Evolutionary conservation across 2,888 invertebrate species (phyloP), one percentile per base, ranked within the genome.

Genomic region (Dusona sp.): DNA sequence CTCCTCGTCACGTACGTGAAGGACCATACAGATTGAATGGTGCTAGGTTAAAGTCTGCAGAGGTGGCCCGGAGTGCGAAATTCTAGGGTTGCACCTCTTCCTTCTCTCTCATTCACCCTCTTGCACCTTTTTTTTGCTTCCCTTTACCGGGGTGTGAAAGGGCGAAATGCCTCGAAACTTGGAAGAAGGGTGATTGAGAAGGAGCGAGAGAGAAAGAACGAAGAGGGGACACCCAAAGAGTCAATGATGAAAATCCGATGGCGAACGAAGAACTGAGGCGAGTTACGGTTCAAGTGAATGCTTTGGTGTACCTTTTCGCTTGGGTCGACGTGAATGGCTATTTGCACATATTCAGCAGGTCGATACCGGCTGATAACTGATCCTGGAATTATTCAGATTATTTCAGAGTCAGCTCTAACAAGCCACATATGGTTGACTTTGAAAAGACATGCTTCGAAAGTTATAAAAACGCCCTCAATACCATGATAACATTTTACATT

Each of bases 91-190:
- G 22, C 9, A 1, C 51, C 54, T 38, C 84, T 51, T n/a, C 42
- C 11, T 70, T 45, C 68, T 57, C 57, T 48, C 36, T 54, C 77
- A 4, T 22, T 25, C 83, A 54, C 67, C 65, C 72, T 75, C 22
- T 42, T 68, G 33, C 61, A 11, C 72, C 64, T 42, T 64, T 61
- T 38, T 74, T 61, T 51, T 73, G 45, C 38, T 45, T 51, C 54
- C 72, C 54, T 72, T 33, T 48, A 42, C 25, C 77, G 25, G 45
- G 73, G 80, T 85, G 80, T 81, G 84, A 85, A 81, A 80, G 77
- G 80, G 64, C 48, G 77, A 73, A 80, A 81, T 73, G 84, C 57
- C 72, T 85, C 38, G 77, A 84, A 79, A 79, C 67, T 74, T 57
- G 79, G 25, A 45, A 67, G 48, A 67, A 84, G 61, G 38, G 74